Base-by-base conservation (phyloP, 2,888 invertebrate genomes). In the Xestia xanthographa region DNA sequence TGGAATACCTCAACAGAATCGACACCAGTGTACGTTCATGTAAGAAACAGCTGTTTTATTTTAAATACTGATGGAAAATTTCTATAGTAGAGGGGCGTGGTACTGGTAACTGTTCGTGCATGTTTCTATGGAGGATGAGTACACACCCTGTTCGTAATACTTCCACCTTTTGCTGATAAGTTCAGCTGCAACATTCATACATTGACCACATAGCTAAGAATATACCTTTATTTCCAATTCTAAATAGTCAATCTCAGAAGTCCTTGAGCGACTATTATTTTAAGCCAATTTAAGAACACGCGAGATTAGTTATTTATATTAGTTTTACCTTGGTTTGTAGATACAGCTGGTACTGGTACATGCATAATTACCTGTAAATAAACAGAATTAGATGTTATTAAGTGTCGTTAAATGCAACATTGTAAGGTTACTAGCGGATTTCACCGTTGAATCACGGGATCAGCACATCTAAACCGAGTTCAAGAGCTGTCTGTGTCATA, bases 281-380 rank as follows among this genome's bases (percentile, higher is more conserved):
- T 5, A 73, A 69, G 34, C 43, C 71, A 73, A 71, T 83, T 75
- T 83, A 63, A 67, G 75, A 80, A 83, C 84, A 83, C 83, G 83
- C 80, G 22, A 80, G 41, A 73, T 67, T 48, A 11, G 45, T 22
- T 53, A 14, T 11, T 71, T 60, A 53, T 72, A 79, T 62, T 68
- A 76, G 76, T 73, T 79, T 83, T 80, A 83, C 83, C 83, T 83
- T 80, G 76, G 62, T n/a, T 22, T 29, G 58, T 63, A 34, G 58
- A 38, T 43, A 53, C 34, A 67, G 70, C 29, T 14, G 26, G 41
- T 68, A 9, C 29, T 14, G 26, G 41, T 68, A 9, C 41, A 43
- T 66, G 62, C 69, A 43, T 82, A 79, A 83, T 82, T 83, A 82
- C 83, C 71, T 71, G 63, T 67, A 69, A 80, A 75, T 50, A 45